A percentile compares a stretch with the other conserved stretches of the same genome.
These are phyloP conservation scores for Ceratosolen solmsi DNA, from an alignment of 1,140 invertebrate species.

Conservation along the genomic window DNA sequence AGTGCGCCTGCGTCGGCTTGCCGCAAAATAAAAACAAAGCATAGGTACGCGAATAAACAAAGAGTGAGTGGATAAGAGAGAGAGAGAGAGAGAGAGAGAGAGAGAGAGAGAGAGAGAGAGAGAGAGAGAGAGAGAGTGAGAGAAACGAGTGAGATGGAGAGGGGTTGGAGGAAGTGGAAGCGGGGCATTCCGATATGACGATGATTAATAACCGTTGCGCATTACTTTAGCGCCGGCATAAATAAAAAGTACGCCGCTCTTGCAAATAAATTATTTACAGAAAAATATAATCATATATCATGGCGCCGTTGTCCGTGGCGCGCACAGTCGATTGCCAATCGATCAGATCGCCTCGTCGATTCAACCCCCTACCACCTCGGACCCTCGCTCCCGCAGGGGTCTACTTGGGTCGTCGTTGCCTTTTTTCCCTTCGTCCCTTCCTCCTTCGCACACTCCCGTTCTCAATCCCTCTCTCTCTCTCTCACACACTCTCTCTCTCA, in stretches of 20 bases:
- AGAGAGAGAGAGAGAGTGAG: neutral
- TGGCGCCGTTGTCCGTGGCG: conserved; percentile 18
- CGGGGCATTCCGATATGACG: conserved; percentile 23
- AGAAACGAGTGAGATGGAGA: neutral
- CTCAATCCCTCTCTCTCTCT: no score
- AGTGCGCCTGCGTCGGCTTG: neutral
- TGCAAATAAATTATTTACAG: conserved; percentile 46
- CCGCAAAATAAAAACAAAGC: neutral
- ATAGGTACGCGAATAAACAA: neutral
- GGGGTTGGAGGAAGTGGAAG: neutral
- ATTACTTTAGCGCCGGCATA: conserved; percentile 26
- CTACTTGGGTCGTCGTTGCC: neutral
- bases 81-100: neutral
- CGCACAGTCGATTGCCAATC: conserved; percentile 46
- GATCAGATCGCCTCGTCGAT: conserved; percentile 40
- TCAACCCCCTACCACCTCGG: neutral
- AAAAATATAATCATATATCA: conserved; percentile 45
- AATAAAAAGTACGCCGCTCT: conserved; percentile 15
- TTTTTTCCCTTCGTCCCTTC: neutral
- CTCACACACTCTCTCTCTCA: neutral
- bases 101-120: neutral
- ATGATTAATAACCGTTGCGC: conserved; percentile 39
- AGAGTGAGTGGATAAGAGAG: neutral
- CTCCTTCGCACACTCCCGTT: neutral
- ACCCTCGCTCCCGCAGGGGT: neutral